phyloP scores from a whole-genome alignment of 1,140 invertebrate genomes.

The Belonocnema kinseyi region DNA sequence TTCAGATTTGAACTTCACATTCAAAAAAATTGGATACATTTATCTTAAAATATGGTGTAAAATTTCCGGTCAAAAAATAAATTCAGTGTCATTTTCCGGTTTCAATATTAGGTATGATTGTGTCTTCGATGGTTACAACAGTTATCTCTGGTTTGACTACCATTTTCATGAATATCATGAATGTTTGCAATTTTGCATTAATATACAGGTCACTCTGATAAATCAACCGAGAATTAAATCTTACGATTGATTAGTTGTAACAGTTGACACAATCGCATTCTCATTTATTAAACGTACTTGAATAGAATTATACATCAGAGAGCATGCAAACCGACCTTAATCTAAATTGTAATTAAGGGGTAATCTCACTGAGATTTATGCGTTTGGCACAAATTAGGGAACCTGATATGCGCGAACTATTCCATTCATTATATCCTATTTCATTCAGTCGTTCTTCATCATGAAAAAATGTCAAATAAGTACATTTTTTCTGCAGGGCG shows the following conservation, averaged over 20 bases:
- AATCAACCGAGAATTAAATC: background rate
- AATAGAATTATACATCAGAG: conserved; percentile 1
- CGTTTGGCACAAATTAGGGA: background rate
- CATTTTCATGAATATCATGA: background rate
- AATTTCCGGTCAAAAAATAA: too few species aligned
- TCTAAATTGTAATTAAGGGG: conserved; percentile 9
- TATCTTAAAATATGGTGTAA: too few species aligned
- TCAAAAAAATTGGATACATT: too few species aligned
- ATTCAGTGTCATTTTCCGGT: too few species aligned
- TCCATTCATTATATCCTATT: too few species aligned
- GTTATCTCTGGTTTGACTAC: background rate
- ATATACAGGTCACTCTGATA: background rate
- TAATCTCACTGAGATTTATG: background rate
- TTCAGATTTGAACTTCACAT: too few species aligned
- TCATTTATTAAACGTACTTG: conserved; percentile 16
- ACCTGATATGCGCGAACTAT: too few species aligned
- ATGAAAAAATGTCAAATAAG: too few species aligned
- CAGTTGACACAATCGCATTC: conserved; percentile 18
- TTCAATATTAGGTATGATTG: too few species aligned
- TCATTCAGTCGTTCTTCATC: too few species aligned
- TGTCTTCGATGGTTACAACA: too few species aligned
- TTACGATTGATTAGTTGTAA: conserved; percentile 15
- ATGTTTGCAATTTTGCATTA: background rate
- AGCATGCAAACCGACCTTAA: background rate
- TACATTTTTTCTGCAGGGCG: too few species aligned